Conservation (phyloP, 2,888 invertebrate species). For the Lepidochrysops patricia region DNA sequence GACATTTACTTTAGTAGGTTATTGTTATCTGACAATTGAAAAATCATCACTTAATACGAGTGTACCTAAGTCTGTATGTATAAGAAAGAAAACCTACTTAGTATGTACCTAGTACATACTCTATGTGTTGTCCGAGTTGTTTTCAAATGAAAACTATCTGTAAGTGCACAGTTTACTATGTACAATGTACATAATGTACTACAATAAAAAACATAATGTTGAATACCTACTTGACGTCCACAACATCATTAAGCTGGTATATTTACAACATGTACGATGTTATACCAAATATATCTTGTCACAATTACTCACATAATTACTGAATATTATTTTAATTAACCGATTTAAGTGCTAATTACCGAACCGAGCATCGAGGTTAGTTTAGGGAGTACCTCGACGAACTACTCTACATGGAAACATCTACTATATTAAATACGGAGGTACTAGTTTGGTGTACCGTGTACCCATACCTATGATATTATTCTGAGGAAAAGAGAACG, state of each 20-base stretch:
- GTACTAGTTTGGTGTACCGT: no score
- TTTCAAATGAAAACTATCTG: no score
- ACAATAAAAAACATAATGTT: not conserved
- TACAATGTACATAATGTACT: not conserved
- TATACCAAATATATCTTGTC: not conserved
- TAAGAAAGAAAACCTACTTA: no score
- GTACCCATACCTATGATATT: no score
- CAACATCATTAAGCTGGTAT: not conserved
- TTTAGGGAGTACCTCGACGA: not conserved
- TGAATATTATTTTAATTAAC: constrained; percentile 1
- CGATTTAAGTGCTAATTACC: constrained; percentile 3
- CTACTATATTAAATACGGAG: not conserved
- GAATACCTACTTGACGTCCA: not conserved
- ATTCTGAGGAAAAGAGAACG: no score
- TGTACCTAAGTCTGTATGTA: no score
- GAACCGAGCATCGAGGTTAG: not conserved
- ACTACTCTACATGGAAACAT: not conserved
- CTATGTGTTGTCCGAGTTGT: no score
- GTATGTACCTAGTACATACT: no score
- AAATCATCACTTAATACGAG: no score
- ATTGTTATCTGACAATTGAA: no score
- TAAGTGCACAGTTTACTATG: not conserved
- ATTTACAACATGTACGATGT: not conserved
- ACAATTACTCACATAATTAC: not conserved
- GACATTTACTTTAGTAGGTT: no score